A percentile compares a stretch with the other conserved stretches of the same genome.
Evolutionary conservation across 2,797 vertebrate species (phyloP).

Genomic region (Acanthornis magna): DNA sequence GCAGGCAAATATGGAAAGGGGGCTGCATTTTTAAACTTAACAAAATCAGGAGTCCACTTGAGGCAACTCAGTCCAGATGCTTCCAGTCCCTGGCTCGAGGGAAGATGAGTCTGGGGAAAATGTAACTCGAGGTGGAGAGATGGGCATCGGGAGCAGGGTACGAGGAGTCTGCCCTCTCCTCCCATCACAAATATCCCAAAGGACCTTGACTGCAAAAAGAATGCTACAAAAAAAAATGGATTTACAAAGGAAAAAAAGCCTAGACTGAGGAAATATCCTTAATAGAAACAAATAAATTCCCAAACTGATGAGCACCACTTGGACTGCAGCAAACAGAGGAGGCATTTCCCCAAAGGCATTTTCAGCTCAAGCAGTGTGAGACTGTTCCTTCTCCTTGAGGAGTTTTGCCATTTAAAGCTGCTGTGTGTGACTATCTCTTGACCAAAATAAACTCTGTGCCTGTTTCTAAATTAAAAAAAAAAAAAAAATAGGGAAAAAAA

Average conservation of each 20-base stretch:
- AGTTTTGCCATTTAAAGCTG: not conserved
- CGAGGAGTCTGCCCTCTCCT: not conserved
- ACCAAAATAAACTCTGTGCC: conserved; percentile 51
- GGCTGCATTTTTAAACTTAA: not conserved
- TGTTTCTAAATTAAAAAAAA: conserved; percentile 1
- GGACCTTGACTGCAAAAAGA: not conserved
- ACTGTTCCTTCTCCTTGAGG: not conserved
- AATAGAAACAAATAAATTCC: not conserved
- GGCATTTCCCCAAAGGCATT: not conserved
- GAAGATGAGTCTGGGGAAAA: not conserved
- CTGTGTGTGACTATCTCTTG: conserved; percentile 8
- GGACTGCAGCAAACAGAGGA: not conserved
- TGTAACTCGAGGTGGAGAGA: not conserved
- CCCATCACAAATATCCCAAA: not conserved
- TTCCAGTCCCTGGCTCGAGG: not conserved
- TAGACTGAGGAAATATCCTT: not conserved
- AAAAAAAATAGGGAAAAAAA: not conserved
- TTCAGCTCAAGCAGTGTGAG: not conserved
- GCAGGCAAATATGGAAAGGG: not conserved
- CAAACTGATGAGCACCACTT: not conserved
- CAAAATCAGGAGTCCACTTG: not conserved
- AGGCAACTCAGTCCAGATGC: not conserved
- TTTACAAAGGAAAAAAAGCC: not conserved
- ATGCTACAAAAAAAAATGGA: not conserved
- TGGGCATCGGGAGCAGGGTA: rapidly evolving